Evolutionary conservation across 2,888 invertebrate species (phyloP).

Genomic region (Dichetophora obliterata): DNA sequence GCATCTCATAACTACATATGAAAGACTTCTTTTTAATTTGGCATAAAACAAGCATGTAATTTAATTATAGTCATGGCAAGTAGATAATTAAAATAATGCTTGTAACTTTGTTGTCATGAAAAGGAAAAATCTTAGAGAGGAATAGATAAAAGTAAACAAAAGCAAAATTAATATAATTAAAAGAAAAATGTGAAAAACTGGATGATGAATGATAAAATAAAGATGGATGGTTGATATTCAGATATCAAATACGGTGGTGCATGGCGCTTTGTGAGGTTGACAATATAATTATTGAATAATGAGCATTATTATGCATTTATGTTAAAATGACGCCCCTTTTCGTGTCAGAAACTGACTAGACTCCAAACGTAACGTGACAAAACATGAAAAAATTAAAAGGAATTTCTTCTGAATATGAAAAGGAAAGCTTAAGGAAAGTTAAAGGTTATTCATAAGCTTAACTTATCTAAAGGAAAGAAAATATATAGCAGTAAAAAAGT

Average conservation of each 20-base stretch:
- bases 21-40: no score
- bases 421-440: neutral
- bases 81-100: no score
- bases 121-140: neutral
- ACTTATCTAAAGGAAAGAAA: no score
- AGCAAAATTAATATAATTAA: neutral
- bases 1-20: no score
- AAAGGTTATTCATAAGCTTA: no score
- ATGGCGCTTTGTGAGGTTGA: neutral
- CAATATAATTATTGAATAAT: slow-evolving; percentile 23
- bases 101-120: no score
- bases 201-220: neutral
- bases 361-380: slow-evolving; percentile 35
- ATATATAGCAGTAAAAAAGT: no score
- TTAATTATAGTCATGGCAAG: no score
- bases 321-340: slow-evolving; percentile 37
- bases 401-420: neutral
- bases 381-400: neutral
- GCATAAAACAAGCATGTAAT: no score
- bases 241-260: neutral
- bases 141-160: neutral
- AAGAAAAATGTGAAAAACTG: neutral
- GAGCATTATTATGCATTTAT: slow-evolving; percentile 37
- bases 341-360: slow-evolving; percentile 32
- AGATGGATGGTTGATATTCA: neutral